phyloP scores from a whole-genome alignment of 2,113 vertebrate genomes.

The Dromas ardeola region DNA sequence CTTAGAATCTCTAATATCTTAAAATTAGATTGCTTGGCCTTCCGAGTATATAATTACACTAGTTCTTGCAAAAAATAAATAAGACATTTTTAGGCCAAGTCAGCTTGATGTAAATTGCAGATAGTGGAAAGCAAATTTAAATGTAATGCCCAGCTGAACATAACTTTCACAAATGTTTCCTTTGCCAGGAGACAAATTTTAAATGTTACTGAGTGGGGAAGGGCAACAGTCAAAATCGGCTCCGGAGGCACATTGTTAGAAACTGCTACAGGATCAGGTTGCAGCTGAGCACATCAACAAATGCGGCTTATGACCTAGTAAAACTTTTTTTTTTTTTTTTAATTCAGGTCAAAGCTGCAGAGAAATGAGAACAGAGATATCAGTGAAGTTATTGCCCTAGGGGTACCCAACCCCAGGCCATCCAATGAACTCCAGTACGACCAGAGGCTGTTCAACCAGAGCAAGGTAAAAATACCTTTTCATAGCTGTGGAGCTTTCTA shows the following conservation, averaged over 20 bases:
- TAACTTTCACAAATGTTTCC: background rate
- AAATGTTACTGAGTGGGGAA: constrained; percentile 1
- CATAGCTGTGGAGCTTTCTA: background rate
- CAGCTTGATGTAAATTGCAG: constrained; percentile 15
- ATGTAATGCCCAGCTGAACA: constrained; percentile 7
- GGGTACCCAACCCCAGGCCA: constrained; percentile 89
- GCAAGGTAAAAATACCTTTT: constrained; percentile 80
- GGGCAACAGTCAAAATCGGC: background rate
- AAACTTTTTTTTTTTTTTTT: background rate
- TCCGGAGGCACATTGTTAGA: background rate
- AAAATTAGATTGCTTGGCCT: background rate
- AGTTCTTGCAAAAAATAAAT: constrained; percentile 9
- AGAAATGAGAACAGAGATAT: constrained; percentile 96
- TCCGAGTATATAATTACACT: background rate
- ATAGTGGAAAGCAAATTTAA: constrained; percentile 26
- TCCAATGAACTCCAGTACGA: constrained; percentile 92
- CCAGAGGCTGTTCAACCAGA: constrained; percentile 96
- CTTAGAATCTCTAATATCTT: background rate
- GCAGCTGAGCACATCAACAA: background rate
- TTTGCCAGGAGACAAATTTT: constrained; percentile 1
- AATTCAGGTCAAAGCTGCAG: constrained; percentile 91
- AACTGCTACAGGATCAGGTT: background rate
- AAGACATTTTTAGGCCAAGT: constrained; percentile 14
- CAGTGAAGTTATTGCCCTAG: constrained; percentile 94
- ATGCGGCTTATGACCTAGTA: background rate